phyloP scores from a whole-genome alignment of 2,113 vertebrate genomes.

The Malaclemys terrapin region DNA sequence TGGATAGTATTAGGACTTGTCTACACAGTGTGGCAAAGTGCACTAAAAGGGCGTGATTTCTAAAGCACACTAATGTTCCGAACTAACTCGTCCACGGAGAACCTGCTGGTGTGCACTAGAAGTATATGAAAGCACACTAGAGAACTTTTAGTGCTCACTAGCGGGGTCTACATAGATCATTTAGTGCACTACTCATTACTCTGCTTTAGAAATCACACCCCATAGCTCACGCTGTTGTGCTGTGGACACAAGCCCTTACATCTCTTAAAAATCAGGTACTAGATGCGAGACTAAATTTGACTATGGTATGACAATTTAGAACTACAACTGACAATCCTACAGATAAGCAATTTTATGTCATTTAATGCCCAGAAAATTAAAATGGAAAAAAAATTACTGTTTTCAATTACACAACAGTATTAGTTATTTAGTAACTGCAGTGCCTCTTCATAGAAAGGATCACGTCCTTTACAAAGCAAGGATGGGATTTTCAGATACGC shows the following conservation, averaged over 20 bases:
- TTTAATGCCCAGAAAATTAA: not conserved
- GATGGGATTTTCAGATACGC: not conserved
- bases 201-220: not conserved
- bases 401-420: accelerated
- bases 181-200: no score
- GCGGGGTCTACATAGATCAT: not conserved
- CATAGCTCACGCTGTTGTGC: not conserved
- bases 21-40: not conserved
- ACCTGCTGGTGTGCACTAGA: not conserved
- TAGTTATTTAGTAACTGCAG: not conserved
- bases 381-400: not conserved
- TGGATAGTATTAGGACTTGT: not conserved
- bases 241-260: not conserved
- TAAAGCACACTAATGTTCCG: not conserved
- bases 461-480: not conserved
- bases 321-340: not conserved
- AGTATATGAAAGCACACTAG: not conserved
- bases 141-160: not conserved
- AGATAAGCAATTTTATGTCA: not conserved
- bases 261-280: not conserved
- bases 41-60: not conserved
- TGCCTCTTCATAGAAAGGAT: not conserved
- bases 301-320: not conserved
- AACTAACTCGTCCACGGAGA: not conserved
- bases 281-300: not conserved